Conservation (phyloP, 2,113 vertebrate genomes). For the Cephalopholis sonnerati region DNA sequence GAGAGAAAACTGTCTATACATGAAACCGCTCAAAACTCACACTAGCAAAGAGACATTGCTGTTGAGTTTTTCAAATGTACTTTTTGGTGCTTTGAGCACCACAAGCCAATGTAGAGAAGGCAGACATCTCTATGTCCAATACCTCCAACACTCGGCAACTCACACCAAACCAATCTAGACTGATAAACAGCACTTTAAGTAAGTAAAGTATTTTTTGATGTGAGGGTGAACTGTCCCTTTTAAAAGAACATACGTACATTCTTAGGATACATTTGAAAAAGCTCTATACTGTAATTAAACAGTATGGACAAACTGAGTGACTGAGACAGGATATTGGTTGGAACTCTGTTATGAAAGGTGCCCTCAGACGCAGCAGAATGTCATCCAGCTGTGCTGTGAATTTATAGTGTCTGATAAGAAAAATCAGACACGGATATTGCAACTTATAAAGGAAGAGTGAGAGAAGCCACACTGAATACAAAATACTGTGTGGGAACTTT, state of each 20-base stretch:
- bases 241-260: background rate
- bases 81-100: no score
- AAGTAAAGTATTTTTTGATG: no score
- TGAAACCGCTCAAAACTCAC: no score
- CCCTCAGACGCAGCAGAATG: background rate
- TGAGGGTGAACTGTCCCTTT: no score
- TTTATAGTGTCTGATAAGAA: conserved; percentile 38
- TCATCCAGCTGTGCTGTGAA: background rate
- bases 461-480: conserved; percentile 2
- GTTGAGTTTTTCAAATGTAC: no score
- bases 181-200: no score
- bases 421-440: conserved; percentile 16
- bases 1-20: no score
- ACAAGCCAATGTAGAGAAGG: no score
- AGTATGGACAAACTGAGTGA: background rate
- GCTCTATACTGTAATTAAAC: conserved; percentile 5
- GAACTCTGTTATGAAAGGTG: conserved; percentile 25
- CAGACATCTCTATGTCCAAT: no score
- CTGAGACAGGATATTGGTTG: conserved; percentile 40
- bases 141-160: no score
- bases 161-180: no score
- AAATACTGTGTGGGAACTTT: background rate
- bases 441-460: conserved; percentile 12
- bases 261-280: background rate
- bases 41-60: no score